Conservation (phyloP, 2,797 vertebrate species). For the Momotus momota region DNA sequence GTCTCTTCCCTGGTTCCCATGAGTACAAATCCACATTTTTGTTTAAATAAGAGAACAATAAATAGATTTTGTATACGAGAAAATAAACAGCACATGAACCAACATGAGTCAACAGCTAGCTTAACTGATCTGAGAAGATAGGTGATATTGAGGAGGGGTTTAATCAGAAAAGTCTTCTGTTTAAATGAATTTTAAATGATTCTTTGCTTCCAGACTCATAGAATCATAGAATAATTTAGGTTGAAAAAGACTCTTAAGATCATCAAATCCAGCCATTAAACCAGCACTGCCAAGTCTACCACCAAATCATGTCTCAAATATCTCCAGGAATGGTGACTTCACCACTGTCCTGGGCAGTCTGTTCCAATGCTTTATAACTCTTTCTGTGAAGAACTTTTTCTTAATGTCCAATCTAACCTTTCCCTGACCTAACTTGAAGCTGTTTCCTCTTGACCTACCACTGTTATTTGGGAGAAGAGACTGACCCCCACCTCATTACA, state of each 20-base stretch:
- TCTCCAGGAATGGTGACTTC: neutral
- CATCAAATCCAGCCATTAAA: neutral
- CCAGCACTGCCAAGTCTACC: no score
- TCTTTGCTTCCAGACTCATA: neutral
- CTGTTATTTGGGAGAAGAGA: neutral
- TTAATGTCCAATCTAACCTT: neutral
- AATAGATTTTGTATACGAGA: neutral
- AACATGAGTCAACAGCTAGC: neutral
- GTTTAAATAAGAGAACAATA: neutral
- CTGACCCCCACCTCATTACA: accelerated
- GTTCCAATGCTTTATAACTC: neutral
- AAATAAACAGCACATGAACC: neutral
- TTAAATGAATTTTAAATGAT: neutral
- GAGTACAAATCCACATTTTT: neutral
- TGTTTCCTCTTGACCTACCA: neutral
- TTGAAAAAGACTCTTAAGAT: neutral
- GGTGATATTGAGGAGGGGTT: neutral
- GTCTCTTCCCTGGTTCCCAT: neutral
- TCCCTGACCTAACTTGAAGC: neutral
- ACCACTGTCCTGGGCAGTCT: neutral
- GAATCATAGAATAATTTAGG: neutral
- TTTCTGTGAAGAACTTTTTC: neutral
- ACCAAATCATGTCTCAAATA: neutral
- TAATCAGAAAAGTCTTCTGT: neutral
- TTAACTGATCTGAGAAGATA: neutral